Conservation (phyloP, 2,113 vertebrate genomes). For the Cyprinodon variegatus region DNA sequence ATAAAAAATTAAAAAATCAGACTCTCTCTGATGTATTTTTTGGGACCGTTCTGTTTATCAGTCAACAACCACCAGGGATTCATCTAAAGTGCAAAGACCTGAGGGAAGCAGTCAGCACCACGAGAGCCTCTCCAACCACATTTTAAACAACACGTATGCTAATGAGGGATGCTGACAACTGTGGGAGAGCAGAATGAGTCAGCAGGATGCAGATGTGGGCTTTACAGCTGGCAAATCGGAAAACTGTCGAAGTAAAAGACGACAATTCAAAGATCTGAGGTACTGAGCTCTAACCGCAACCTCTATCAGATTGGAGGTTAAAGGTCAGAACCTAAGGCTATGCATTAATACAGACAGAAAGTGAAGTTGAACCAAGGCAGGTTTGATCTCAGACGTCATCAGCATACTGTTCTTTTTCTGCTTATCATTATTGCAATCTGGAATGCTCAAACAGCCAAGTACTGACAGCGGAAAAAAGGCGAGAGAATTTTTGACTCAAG, state of each 20-base stretch:
- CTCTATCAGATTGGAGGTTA: no score
- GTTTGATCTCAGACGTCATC: background rate
- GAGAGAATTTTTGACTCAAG: background rate
- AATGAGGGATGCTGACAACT: conserved; percentile 18
- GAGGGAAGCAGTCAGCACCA: background rate
- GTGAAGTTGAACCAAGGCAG: no score
- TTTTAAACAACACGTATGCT: conserved; percentile 31
- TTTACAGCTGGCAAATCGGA: background rate
- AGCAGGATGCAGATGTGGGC: background rate
- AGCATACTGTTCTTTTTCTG: background rate
- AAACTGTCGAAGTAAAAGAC: background rate
- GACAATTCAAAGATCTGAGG: no score
- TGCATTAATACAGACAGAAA: no score
- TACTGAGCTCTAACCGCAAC: no score
- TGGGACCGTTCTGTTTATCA: background rate
- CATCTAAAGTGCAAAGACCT: conserved; percentile 5
- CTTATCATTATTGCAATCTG: background rate
- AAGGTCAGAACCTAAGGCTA: no score
- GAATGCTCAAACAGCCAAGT: background rate
- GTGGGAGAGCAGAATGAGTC: background rate
- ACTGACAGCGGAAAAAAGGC: background rate
- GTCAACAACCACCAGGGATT: conserved; percentile 9
- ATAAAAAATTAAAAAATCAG: background rate
- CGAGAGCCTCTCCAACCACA: background rate
- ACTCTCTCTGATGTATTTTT: background rate